phyloP scores from a whole-genome alignment of 2,797 vertebrate genomes.

The Chanos chanos region DNA sequence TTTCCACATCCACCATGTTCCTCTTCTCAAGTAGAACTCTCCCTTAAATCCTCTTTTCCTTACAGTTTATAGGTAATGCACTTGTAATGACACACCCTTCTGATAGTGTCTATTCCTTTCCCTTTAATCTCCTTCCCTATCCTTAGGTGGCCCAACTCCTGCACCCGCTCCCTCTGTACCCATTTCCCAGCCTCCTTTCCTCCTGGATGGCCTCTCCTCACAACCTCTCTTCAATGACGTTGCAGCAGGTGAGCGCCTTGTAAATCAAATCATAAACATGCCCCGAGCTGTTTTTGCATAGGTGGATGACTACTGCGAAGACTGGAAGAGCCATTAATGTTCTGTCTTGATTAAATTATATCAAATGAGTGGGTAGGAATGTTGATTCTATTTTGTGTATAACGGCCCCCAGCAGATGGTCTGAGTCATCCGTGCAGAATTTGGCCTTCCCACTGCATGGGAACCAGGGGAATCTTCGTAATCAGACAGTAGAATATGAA shows the following conservation, averaged over 20 bases:
- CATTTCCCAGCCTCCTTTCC: constrained; percentile 83
- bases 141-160: constrained; percentile 77
- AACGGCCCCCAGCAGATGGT: no score
- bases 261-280: neutral
- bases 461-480: no score
- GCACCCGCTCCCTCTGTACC: constrained; percentile 75
- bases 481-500: no score
- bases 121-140: constrained; percentile 7
- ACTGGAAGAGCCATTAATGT: no score
- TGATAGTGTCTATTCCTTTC: no score
- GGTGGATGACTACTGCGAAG: neutral
- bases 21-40: constrained; percentile 1
- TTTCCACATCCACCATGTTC: neutral
- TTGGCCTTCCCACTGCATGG: no score
- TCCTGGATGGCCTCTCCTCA: constrained; percentile 90
- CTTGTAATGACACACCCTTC: no score
- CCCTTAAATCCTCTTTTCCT: neutral
- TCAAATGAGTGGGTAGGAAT: no score
- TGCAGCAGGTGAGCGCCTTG: constrained; percentile 76
- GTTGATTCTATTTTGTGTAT: no score
- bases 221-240: constrained; percentile 93
- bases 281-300: neutral
- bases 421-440: no score
- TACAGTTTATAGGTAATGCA: no score
- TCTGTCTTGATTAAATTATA: no score